Evolutionary conservation across 53 echinoderm and acorn worm genomes (phyloP), one percentile per base, ranked within the genome.

Genomic region (Mesocentrotus franciscanus): DNA sequence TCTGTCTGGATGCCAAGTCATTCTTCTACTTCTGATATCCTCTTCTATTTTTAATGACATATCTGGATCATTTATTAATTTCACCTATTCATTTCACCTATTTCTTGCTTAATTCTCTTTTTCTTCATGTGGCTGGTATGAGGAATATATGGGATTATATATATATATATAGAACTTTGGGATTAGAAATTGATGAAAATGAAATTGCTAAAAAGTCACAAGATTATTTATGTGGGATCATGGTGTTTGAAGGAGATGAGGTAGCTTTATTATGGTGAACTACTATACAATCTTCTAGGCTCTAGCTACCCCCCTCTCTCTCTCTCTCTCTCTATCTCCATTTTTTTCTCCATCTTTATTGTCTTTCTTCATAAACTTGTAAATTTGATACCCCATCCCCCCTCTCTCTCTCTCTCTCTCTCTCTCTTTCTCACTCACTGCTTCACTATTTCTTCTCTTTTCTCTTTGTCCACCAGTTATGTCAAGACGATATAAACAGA

Each of bases 1-100:
- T 90, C 90, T 90, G 90, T 90, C 90, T 90, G 60, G 90, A 56
- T 30, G 15, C 32, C 29, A 74, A 30, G 68, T 24, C 68, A 24
- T 29, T 12, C 74, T 32, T 30, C 0, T 22, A 18, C 18, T 1
- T 74, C 49, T 36, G 24, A 84, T 42, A 84, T 84, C 84, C 15
- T 49, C 36, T 84, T 20, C 36, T 84, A 20, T 18, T 22, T 84
- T 49, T 42, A 49, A 49, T 84, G 84, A 84, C 55, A 84, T 84
- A 36, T 84, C 84, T 84, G 29, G 84, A 84, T 84, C 9, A 66
- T 22, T 49, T 49, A 49, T 49, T 49, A 49, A 49, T 5, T 49
- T 49, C 49, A 49, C 49, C 6, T n/a, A n/a, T n/a, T n/a, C n/a
- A n/a, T n/a, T n/a, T n/a, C n/a, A n/a, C 49, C 49, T 49, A n/a